phyloP scores from a whole-genome alignment of 2,797 vertebrate species.

The Podargus strigoides region DNA sequence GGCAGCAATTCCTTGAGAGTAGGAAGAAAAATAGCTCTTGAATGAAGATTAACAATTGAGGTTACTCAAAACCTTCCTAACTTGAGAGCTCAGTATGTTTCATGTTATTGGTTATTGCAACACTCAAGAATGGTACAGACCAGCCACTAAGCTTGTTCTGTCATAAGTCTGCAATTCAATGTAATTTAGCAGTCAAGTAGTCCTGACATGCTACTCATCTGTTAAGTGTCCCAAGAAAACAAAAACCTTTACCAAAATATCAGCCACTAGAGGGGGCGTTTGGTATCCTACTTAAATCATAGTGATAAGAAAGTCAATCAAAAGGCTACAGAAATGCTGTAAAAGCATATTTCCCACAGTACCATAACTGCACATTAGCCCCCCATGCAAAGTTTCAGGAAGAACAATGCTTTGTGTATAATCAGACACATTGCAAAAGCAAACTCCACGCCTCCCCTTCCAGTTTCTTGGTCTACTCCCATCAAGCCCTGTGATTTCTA shows the following conservation, averaged over 20 bases:
- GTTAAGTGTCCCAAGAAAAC: not conserved
- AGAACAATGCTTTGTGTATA: not conserved
- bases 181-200: not conserved
- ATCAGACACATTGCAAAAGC: not conserved
- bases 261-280: not conserved
- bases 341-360: not conserved
- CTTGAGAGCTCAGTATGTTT: not conserved
- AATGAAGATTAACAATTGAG: not conserved
- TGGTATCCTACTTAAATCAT: not conserved
- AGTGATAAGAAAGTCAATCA: not conserved
- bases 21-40: not conserved
- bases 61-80: not conserved
- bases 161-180: not conserved
- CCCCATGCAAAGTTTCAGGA: not conserved
- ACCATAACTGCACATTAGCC: not conserved
- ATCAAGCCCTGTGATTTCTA: not conserved
- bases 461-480: not conserved
- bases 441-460: rapidly evolving
- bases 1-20: not conserved
- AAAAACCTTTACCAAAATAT: not conserved
- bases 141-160: not conserved
- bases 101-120: not conserved
- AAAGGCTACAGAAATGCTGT: not conserved
- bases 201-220: not conserved
- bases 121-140: not conserved